Base-by-base conservation (phyloP, 2,797 vertebrate species). In the Carduelis carduelis region DNA sequence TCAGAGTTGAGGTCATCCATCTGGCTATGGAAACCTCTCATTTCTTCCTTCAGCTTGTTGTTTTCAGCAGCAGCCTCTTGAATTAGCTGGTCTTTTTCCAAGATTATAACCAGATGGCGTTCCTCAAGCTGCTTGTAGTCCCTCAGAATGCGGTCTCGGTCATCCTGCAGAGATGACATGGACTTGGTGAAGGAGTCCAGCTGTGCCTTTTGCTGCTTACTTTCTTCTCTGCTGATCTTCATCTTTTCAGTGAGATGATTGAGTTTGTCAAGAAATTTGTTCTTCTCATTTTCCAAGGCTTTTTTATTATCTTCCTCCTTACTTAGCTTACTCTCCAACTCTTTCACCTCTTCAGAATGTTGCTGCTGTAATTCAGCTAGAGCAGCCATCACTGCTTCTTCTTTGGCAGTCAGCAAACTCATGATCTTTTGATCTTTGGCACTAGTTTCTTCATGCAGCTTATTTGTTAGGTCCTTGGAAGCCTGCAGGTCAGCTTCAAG, bases 91-190 rank as follows among this genome's bases (percentile, higher is more conserved):
- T 99, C 99, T 97, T 99, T 99, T 92, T 99, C 99, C 97, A 99
- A 27, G 72, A 98, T 98, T 24, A 98, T 96, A 96, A 98, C 98
- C 22, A 99, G 97, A 83, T 99, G 99, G 66, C 98, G 98, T 72
- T 99, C 98, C 94, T 99, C 99, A 72, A 99, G 98, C 93, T 99
- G 98, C 87, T 98, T 99, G 97, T 99, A 99, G 66, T 98, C 98
- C 87, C 95, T 97, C 39, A 99, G 96, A 53, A 99, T 97, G 39
- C 98, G 87, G 95, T 99, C 99, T 78, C 99, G 92, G 94, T 99
- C 99, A 2, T 99, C 98, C 96, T 99, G 99, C 93, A 99, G 90
- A 20, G 99, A 99, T n/a, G 98, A 98, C 99, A 99, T 99, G 81
- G 99, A 99, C 81, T 98, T 99, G 39, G 98, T 98, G 71, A 99